Percentiles rank a stretch among this genome's conserved stretches.
These are phyloP conservation scores for Eristalis arbustorum DNA, from an alignment of 2,888 invertebrate genomes.

Conservation along the genomic window DNA sequence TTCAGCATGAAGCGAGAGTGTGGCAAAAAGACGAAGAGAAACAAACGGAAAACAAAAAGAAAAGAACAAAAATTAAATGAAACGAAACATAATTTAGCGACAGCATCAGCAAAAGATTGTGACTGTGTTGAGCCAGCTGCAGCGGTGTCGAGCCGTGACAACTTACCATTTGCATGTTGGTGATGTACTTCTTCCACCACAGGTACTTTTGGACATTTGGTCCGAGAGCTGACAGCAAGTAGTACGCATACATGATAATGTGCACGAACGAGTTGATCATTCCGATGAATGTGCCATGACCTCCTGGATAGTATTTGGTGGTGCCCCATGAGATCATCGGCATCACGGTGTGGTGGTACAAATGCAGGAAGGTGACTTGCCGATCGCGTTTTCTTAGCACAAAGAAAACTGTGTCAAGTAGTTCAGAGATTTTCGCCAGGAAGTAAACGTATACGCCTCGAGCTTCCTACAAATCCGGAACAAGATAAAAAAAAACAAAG, in stretches of 20 bases:
- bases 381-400: conserved; percentile 94
- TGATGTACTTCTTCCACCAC: conserved; percentile 97
- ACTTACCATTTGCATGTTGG: conserved; percentile 92
- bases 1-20: conserved; percentile 30
- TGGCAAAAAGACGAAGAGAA: conserved; percentile 6
- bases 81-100: conserved; percentile 51
- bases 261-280: conserved; percentile 96
- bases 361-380: conserved; percentile 94
- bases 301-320: conserved; percentile 92
- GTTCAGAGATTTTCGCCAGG: conserved; percentile 93
- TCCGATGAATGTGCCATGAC: conserved; percentile 93
- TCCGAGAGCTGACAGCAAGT: conserved; percentile 93
- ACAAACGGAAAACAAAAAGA: conserved; percentile 2
- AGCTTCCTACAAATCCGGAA: conserved; percentile 81
- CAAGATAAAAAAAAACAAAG: not conserved
- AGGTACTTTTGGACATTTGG: conserved; percentile 92
- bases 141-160: not conserved
- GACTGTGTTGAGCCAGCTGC: not conserved
- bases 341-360: conserved; percentile 97
- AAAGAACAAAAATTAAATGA: conserved; percentile 13
- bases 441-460: conserved; percentile 92
- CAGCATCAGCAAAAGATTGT: conserved; percentile 5
- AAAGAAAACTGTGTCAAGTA: conserved; percentile 96
- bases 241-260: conserved; percentile 96
- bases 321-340: conserved; percentile 96